Evolutionary conservation across 2,888 invertebrate genomes (phyloP), one percentile per base, ranked within the genome.

Genomic region (Oligia fasciuncula): DNA sequence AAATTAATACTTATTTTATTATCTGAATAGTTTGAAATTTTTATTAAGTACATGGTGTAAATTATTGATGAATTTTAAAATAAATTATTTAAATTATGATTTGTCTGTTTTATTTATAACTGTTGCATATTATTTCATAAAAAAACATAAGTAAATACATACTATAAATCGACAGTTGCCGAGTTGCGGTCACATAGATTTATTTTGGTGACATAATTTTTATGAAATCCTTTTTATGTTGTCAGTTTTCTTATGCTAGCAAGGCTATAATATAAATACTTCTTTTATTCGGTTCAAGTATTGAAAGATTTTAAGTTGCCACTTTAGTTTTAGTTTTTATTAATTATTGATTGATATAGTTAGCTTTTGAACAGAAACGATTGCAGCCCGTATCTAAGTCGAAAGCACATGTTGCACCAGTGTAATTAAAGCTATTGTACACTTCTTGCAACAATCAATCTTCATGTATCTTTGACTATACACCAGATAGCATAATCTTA

Each of bases 21-120:
- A 85, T 89, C 81, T 90, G 87, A 89, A 90, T 92, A 90, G 82
- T 89, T 89, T 90, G 72, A 89, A 91, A 90, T 91, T 87, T 88
- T 87, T 85, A 88, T 92, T 93, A n/a, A n/a, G n/a, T n/a, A 91
- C 88, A 92, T 90, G 92, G 94, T 96, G 94, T 95, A 94, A 94
- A 93, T 94, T 94, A 94, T 94, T 94, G 92, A 94, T 94, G 94
- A 94, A 93, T 93, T 94, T 91, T 88, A 83, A 94, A 71, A 94
- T 95, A 95, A 94, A 96, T 94, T 93, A 94, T 94, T 95, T 91
- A 92, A 94, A 93, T 91, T 90, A 91, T 89, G 85, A 84, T 71
- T 65, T 73, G 74, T 70, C 75, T 79, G 81, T 86, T 87, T 91
- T 87, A 81, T 87, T n/a, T n/a, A n/a, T n/a, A n/a, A n/a, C n/a